Evolutionary conservation across 2,797 vertebrate genomes (phyloP).

Genomic region (Tenualosa thibaudeaui): DNA sequence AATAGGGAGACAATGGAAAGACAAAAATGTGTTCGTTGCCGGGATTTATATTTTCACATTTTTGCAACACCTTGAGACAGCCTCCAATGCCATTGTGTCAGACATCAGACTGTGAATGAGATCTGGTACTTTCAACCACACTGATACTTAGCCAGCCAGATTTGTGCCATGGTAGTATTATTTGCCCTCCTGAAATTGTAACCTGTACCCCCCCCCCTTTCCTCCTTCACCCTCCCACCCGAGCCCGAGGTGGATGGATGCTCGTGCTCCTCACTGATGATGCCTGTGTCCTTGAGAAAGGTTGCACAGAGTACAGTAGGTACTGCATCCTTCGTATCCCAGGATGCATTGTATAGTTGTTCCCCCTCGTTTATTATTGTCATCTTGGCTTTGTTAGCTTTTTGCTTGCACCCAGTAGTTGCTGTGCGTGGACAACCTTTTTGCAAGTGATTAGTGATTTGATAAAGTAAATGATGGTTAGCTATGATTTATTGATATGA

Average conservation of each 20-base stretch:
- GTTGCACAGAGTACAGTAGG: constrained; percentile 11
- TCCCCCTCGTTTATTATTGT: neutral
- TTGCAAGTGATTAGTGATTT: too few relatives aligned
- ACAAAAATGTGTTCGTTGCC: constrained; percentile 2
- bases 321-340: neutral
- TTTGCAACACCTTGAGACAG: neutral
- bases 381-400: neutral
- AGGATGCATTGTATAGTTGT: neutral
- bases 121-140: neutral
- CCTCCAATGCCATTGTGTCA: neutral
- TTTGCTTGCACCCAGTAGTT: neutral
- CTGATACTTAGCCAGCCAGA: neutral
- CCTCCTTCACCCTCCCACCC: neutral
- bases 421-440: neutral
- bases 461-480: neutral
- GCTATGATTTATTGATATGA: neutral
- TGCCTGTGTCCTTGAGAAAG: constrained; percentile 21
- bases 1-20: constrained; percentile 8
- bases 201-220: neutral
- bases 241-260: constrained; percentile 19
- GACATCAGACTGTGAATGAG: neutral
- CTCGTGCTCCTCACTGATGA: neutral
- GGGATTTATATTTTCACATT: neutral
- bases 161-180: neutral
- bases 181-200: constrained; percentile 7